Evolutionary conservation across 2,113 vertebrate species (phyloP), one percentile per base, ranked within the genome.

Genomic region (Pyxicephalus adspersus): DNA sequence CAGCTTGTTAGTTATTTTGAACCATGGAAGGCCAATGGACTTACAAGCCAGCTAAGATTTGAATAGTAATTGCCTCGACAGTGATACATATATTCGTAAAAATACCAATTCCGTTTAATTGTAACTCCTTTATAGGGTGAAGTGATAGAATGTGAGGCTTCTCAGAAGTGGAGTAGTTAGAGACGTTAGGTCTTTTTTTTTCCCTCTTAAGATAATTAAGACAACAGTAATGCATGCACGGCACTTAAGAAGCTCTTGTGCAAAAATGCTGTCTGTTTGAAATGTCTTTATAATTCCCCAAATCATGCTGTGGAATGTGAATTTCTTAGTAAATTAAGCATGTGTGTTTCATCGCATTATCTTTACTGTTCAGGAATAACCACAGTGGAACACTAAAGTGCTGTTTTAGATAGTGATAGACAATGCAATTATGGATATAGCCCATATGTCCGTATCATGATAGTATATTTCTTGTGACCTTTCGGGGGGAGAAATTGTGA

Each of bases 171-270:
- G 64, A 81, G 38, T 29, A 57, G 68, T 81, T 55, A 52, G 71
- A 73, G 34, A 54, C 64, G 51, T 81, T 54, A 51, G 23, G 72
- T 51, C 18, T 28, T 25, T 68, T 25, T 26, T 70, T 52, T n/a
- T 58, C 58, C 71, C 71, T 74, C 54, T 74, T 74, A 72, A 79
- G 34, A 65, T 79, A 67, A 81, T 81, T 73, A 81, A 57, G 60
- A 64, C 61, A 64, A 65, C 68, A 54, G 79, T 74, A 63, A 64
- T 60, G 54, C 52, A 67, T 60, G 65, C 54, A 22, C 51, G 31
- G 64, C 77, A 81, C 68, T 81, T 64, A 81, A 81, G 50, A 81
- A 74, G 68, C 78, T 72, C 66, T 78, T 80, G 77, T 80, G 66
- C 77, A 80, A 64, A 80, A 80, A 71, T 45, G 57, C 68, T 63